Evolutionary conservation across 2,113 vertebrate species (phyloP).

Genomic region (Bubo bubo): DNA sequence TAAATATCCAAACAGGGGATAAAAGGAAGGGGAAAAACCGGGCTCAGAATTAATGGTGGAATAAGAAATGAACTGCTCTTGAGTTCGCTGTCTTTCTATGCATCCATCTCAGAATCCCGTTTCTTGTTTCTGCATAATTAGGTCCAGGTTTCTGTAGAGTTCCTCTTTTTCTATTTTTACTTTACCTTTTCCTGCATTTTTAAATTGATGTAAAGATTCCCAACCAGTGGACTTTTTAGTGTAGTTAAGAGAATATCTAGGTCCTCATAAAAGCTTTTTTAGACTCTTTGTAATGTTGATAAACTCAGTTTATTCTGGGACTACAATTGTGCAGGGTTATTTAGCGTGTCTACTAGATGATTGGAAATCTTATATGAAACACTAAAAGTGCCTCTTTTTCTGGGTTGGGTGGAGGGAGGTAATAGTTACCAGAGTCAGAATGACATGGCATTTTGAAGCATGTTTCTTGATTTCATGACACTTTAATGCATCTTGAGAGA

Average conservation of each 20-base stretch:
- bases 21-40: not conserved
- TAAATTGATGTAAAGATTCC: slow-evolving; percentile 59
- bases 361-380: slow-evolving; percentile 78
- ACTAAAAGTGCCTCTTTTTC: slow-evolving; percentile 84
- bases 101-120: not conserved
- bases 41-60: not conserved
- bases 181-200: slow-evolving; percentile 44
- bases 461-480: slow-evolving; percentile 77
- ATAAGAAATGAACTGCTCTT: slow-evolving; percentile 40
- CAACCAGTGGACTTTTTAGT: slow-evolving; percentile 54
- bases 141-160: slow-evolving; percentile 42
- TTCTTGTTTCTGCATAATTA: not conserved
- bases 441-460: slow-evolving; percentile 65
- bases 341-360: slow-evolving; percentile 68
- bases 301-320: slow-evolving; percentile 63
- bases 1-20: not conserved
- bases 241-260: slow-evolving; percentile 58
- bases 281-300: slow-evolving; percentile 59
- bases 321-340: slow-evolving; percentile 65
- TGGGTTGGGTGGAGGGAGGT: slow-evolving; percentile 69
- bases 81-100: slow-evolving; percentile 26
- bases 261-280: slow-evolving; percentile 64
- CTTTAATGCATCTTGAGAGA: slow-evolving; percentile 76
- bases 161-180: slow-evolving; percentile 35
- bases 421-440: slow-evolving; percentile 72